phyloP scores from a whole-genome alignment of 1,140 invertebrate species.

The Homarus americanus region DNA sequence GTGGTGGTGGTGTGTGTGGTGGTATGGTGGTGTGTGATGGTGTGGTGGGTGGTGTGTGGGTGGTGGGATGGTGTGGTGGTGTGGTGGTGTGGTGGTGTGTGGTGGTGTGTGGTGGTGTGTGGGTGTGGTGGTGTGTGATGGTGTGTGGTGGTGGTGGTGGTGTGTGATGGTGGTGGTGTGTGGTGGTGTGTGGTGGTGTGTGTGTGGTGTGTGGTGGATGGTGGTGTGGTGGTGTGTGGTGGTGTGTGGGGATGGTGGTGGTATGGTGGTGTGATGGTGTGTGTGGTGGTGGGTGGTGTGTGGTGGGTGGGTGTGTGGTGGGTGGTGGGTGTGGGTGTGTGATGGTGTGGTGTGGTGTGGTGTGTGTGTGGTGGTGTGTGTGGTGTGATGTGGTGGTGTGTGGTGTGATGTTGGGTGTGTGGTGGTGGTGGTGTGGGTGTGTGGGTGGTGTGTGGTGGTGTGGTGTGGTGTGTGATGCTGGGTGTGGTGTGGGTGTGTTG shows the following conservation, averaged over 20 bases:
- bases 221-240: neutral
- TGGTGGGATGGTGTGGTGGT: too few species aligned
- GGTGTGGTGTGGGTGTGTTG: neutral
- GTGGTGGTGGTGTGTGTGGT: too few species aligned
- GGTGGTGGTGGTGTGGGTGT: neutral
- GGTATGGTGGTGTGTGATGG: too few species aligned
- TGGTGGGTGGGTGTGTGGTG: neutral
- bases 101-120: neutral
- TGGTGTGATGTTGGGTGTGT: neutral
- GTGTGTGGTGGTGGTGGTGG: neutral
- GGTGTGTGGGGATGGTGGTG: neutral
- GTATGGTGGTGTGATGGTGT: neutral
- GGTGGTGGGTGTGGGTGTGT: neutral
- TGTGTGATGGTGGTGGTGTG: neutral
- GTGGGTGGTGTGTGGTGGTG: neutral
- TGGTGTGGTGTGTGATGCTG: neutral
- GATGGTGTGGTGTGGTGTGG: neutral
- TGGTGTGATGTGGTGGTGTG: neutral
- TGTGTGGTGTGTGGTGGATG: neutral
- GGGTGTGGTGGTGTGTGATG: neutral
- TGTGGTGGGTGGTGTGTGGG: too few species aligned
- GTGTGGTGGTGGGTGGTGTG: neutral
- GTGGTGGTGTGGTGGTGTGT: neutral
- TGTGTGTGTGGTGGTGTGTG: neutral
- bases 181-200: neutral